A percentile compares a stretch with the other conserved stretches of the same genome.
These are phyloP conservation scores for Rhogogaster chlorosoma DNA, from an alignment of 2,888 invertebrate species.

Conservation along the genomic window DNA sequence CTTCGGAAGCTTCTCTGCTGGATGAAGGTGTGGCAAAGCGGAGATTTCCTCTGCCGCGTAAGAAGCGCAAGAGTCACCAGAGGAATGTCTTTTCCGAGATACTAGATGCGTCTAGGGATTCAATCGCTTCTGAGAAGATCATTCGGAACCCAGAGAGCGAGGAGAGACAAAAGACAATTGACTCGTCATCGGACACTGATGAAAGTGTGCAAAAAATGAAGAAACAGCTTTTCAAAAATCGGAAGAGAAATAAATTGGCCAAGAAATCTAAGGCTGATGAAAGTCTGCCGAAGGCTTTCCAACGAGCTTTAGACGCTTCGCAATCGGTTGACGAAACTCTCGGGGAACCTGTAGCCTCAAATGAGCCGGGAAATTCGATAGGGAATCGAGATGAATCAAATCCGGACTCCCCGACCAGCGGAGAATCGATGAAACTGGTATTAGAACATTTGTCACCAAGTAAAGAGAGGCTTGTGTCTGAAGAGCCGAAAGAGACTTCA, in stretches of 20 bases:
- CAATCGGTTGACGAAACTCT: neutral
- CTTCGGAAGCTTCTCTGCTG: neutral
- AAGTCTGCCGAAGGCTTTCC: neutral
- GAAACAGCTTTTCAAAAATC: neutral
- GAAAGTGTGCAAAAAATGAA: neutral
- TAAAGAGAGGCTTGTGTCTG: neutral
- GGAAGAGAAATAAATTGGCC: neutral
- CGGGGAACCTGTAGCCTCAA: neutral
- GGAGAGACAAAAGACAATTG: neutral
- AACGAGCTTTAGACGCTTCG: constrained; percentile 9
- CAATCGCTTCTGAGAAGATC: neutral
- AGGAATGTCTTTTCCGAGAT: neutral
- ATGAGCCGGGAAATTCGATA: neutral
- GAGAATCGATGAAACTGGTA: constrained; percentile 5
- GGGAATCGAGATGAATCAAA: neutral
- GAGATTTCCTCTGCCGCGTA: neutral
- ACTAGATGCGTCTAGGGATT: neutral
- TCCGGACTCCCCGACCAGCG: neutral
- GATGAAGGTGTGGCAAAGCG: neutral
- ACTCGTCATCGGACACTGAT: neutral
- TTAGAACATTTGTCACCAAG: neutral
- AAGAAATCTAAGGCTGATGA: neutral
- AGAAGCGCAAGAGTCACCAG: neutral
- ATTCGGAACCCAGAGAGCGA: neutral
- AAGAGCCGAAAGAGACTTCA: neutral